These are phyloP conservation scores for Amniataba percoides DNA, from an alignment of 2,797 vertebrate species.

Conservation along the genomic window DNA sequence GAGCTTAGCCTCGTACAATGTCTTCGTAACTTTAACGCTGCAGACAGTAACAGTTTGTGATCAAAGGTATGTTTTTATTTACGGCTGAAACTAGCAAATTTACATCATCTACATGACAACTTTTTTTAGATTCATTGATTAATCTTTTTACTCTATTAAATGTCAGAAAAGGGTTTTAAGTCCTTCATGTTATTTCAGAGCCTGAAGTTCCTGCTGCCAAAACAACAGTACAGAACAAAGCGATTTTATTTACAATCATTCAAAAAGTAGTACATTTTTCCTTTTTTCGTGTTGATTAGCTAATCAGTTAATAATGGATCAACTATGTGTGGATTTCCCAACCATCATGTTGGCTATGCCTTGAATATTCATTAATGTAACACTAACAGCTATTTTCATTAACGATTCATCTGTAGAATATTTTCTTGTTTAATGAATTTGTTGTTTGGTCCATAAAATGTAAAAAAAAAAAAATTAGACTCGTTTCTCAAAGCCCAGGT, in stretches of 20 bases:
- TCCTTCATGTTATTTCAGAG: not conserved
- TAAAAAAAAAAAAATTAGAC: no score
- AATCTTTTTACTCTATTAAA: not conserved
- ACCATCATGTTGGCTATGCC: not conserved
- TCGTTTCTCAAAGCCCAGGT: no score
- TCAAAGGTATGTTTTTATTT: not conserved
- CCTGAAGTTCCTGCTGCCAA: not conserved
- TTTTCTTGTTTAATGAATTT: no score
- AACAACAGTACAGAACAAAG: not conserved
- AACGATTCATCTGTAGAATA: no score
- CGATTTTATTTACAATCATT: not conserved
- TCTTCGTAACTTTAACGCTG: not conserved
- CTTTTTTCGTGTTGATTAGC: not conserved
- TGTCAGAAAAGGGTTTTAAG: not conserved
- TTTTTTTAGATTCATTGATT: not conserved
- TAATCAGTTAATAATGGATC: not conserved
- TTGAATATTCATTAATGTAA: not conserved
- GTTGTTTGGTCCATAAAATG: no score
- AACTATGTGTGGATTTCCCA: not conserved
- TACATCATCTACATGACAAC: not conserved
- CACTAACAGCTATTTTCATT: no score
- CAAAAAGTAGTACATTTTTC: not conserved
- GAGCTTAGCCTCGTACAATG: not conserved
- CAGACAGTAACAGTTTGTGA: not conserved
- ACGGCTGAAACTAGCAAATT: not conserved